Evolutionary conservation across 2,113 vertebrate genomes (phyloP), one percentile per base, ranked within the genome.

Genomic region (Chionis minor): DNA sequence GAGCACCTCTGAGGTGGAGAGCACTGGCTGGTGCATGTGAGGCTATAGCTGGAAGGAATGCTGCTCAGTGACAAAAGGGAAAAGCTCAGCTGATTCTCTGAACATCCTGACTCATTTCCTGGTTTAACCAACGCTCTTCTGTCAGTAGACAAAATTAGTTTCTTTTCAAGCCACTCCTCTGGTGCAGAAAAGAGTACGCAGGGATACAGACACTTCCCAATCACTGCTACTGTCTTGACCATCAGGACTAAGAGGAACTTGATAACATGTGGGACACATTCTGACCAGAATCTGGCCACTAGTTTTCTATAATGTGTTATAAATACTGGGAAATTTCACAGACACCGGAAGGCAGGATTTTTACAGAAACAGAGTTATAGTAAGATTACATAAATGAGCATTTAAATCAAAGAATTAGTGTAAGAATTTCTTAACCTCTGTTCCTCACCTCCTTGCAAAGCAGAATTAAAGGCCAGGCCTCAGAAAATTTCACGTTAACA

Each of bases 21-120:
- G 82, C 69, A 78, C 12, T 3, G 38, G 38, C 38, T 38, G 38
- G 16, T 9, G 8, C 21, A 30, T 23, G 56, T 61, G 56, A 81
- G 22, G 58, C 69, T 58, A 63, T 56, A 89, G 92, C 86, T 90
- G 90, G 63, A 45, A 49, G 45, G 2, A 20, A 62, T 4, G 8
- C 18, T 71, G 81, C 73, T 85, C 73, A 24, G 38, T 14, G 45
- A 59, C 23, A 47, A 52, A 62, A n/a, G 26, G 35, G 49, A 94
- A 84, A 67, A 86, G 54, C 59, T 92, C 92, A 93, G 79, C 38
- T 71, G 71, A 16, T 51, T 56, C 56, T 77, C 54, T 70, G 35
- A 72, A 79, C 35, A 82, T 33, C 81, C 81, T 78, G n/a, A 78
- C 71, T 93, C 17, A 81, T 66, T 80, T 93, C 47, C 45, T 70